These are phyloP conservation scores for Myotis davidii DNA, from an alignment of 2,113 vertebrate species.

Conservation along the genomic window DNA sequence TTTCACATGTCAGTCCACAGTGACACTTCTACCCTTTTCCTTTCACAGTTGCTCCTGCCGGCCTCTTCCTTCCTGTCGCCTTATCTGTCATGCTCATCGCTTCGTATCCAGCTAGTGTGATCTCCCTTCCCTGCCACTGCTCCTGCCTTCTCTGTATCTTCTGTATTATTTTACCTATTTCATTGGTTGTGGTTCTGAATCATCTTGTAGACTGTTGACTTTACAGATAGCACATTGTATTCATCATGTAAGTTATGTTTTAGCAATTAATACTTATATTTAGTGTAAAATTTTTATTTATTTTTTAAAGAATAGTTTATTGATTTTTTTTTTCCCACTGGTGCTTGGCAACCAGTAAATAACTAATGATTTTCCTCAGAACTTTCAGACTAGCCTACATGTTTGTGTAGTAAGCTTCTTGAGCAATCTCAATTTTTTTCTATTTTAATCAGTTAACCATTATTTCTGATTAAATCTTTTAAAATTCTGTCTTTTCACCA, in stretches of 20 bases:
- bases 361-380: neutral
- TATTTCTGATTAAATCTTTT: conserved; percentile 6
- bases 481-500: conserved; percentile 1
- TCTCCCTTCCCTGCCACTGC: neutral
- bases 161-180: neutral
- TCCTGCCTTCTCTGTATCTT: neutral
- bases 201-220: neutral
- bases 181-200: neutral
- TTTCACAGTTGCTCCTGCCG: neutral
- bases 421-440: neutral
- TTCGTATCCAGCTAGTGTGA: neutral
- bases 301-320: no score
- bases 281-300: no score
- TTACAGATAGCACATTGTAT: neutral
- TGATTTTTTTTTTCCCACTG: no score
- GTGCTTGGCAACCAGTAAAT: neutral
- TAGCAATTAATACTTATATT: no score
- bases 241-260: neutral
- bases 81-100: neutral
- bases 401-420: neutral
- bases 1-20: neutral
- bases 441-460: neutral
- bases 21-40: neutral
- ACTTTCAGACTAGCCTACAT: neutral
- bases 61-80: neutral